Conservation (phyloP, 1,140 invertebrate species). For the Periplaneta americana region DNA sequence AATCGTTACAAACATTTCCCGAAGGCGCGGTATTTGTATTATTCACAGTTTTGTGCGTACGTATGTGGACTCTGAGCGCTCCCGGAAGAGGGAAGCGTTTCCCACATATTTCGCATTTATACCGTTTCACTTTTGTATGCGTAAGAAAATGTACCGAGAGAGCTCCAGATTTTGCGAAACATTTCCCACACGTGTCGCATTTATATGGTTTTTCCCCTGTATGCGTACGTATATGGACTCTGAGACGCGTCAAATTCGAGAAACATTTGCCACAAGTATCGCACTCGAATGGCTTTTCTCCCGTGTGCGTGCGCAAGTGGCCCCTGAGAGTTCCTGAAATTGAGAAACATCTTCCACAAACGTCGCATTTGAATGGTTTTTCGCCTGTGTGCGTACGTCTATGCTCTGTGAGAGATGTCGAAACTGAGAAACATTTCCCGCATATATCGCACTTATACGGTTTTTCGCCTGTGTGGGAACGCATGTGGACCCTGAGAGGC, state of each 20-base stretch:
- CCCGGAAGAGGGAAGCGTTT: too few species aligned
- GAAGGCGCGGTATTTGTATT: too few species aligned
- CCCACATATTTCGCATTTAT: too few species aligned
- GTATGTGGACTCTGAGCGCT: too few species aligned
- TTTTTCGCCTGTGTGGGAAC: constrained; percentile 4
- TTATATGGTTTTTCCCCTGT: constrained; percentile 26
- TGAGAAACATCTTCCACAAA: constrained; percentile 59
- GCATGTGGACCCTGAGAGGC: constrained; percentile 2
- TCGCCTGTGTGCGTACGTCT: constrained; percentile 24
- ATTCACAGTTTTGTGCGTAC: too few species aligned
- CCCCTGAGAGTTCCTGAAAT: constrained; percentile 8
- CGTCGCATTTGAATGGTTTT: constrained; percentile 39
- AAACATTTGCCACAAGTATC: constrained; percentile 26
- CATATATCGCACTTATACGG: constrained; percentile 16
- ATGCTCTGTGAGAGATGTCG: constrained; percentile 23
- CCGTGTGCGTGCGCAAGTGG: constrained; percentile 24
- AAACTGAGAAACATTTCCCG: constrained; percentile 19
- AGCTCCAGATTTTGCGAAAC: too few species aligned
- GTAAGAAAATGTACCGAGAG: too few species aligned
- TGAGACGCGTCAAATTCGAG: constrained; percentile 20
- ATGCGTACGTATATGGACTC: constrained; percentile 26
- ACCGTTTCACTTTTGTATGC: too few species aligned
- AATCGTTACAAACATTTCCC: too few species aligned
- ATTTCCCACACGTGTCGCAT: background rate
- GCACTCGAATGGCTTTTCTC: constrained; percentile 26